Conservation (phyloP, 2,113 vertebrate species). For the Emydocephalus ijimae region DNA sequence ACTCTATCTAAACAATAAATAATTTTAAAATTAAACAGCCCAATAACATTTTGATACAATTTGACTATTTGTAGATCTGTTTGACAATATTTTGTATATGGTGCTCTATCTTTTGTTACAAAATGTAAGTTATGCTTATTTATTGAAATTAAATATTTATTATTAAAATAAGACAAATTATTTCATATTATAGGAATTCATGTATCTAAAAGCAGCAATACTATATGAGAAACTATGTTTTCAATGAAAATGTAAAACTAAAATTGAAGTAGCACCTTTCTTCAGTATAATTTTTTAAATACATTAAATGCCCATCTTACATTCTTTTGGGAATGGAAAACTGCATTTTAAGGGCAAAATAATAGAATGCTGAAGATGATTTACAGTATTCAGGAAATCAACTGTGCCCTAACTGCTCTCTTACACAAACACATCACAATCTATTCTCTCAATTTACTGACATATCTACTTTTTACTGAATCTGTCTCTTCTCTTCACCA, state of each 20-base stretch:
- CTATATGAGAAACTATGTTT: accelerated
- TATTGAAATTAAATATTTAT: not conserved
- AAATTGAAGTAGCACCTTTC: not conserved
- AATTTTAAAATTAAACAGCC: not conserved
- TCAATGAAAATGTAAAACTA: not conserved
- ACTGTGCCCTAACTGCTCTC: not conserved
- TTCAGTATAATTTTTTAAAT: not conserved
- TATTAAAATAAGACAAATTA: not conserved
- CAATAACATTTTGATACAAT: not conserved
- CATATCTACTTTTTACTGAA: not conserved
- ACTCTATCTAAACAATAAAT: not conserved
- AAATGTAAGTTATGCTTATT: not conserved
- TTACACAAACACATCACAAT: not conserved
- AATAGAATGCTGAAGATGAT: not conserved
- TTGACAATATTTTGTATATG: not conserved
- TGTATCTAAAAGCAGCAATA: not conserved
- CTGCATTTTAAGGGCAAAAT: not conserved
- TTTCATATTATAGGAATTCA: not conserved
- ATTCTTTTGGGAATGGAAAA: not conserved
- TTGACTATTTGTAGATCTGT: not conserved
- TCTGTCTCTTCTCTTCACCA: not conserved
- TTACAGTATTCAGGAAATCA: not conserved
- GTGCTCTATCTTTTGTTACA: not conserved
- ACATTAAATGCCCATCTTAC: not conserved
- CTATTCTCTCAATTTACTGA: not conserved